Evolutionary conservation across 2,113 vertebrate genomes (phyloP).

Genomic region (Morone saxatilis): DNA sequence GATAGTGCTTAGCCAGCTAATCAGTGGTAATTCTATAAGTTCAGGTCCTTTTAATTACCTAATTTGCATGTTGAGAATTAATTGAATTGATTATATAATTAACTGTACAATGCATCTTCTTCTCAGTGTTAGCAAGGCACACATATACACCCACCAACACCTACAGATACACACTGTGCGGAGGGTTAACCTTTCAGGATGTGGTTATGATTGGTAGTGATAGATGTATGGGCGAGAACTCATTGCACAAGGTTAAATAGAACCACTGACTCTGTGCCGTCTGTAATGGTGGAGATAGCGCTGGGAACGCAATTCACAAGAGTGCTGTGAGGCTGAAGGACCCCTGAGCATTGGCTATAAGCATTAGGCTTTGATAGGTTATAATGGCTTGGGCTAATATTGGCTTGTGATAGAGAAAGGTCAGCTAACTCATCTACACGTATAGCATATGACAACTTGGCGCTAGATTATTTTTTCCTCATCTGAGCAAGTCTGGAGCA

Average conservation of each 20-base stretch:
- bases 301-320: constrained; percentile 48
- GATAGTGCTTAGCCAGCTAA: constrained; percentile 81
- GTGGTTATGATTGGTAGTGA: constrained; percentile 53
- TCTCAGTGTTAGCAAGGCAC: constrained; percentile 49
- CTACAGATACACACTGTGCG: constrained; percentile 1
- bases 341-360: constrained; percentile 64
- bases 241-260: constrained; percentile 76
- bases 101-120: constrained; percentile 79
- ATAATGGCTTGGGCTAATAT: constrained; percentile 78
- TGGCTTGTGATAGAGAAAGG: constrained; percentile 73
- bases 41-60: constrained; percentile 83
- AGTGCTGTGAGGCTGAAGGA: constrained; percentile 52
- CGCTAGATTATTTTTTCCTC: constrained; percentile 59
- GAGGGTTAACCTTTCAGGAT: constrained; percentile 51
- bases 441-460: constrained; percentile 63
- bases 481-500: constrained; percentile 34
- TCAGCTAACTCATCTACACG: constrained; percentile 70
- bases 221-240: constrained; percentile 52
- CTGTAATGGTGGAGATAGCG: constrained; percentile 72
- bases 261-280: constrained; percentile 64
- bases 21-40: constrained; percentile 85
- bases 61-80: constrained; percentile 86
- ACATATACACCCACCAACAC: not conserved
- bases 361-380: constrained; percentile 75
- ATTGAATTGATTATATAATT: constrained; percentile 87